Evolutionary conservation across 2,113 vertebrate species (phyloP), one percentile per base, ranked within the genome.

Genomic region (Grammomys dolichurus): DNA sequence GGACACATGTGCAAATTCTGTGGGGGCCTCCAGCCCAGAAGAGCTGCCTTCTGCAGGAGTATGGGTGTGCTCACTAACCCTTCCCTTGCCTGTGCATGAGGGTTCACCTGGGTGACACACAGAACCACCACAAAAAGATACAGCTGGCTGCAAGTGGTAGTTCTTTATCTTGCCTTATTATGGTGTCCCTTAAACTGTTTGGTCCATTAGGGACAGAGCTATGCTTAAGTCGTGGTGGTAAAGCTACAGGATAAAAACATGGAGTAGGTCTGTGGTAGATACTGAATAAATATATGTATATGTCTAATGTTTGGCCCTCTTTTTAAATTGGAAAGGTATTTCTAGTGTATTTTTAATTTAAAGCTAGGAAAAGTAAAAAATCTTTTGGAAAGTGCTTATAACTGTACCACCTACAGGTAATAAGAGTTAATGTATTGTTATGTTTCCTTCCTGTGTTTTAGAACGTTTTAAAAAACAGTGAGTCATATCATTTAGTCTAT

Each of bases 401-500:
- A 80, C 9, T 89, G 6, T 46, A 17, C 24, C 19, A n/a, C n/a
- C 56, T 91, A 96, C 93, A 87, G 54, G 81, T 76, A 95, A 40
- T 56, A 69, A 88, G n/a, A 94, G 60, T 69, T 51, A 51, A 60
- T 92, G 86, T 92, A 84, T 72, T 77, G 58, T 70, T 24, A 60
- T 80, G 63, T 95, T 95, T 94, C n/a, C 46, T 88, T 95, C 48
- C 14, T 69, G 7, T 90, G 28, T 84, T 94, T 80, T 69, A 69
- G 85, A 93, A 36, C 46, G 93, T 78, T 96, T 73, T 3, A 93
- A 82, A 96, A 63, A 75, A 60, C 12, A 82, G n/a, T 87, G 67
- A 94, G 72, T 93, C n/a, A 78, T 84, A 85, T 72, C 56, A 26
- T 90, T 93, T 91, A 69, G 89, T 77, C 24, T 69, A 22, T 82